Base-by-base conservation (phyloP, 2,888 invertebrate genomes). In the Apoderus coryli region DNA sequence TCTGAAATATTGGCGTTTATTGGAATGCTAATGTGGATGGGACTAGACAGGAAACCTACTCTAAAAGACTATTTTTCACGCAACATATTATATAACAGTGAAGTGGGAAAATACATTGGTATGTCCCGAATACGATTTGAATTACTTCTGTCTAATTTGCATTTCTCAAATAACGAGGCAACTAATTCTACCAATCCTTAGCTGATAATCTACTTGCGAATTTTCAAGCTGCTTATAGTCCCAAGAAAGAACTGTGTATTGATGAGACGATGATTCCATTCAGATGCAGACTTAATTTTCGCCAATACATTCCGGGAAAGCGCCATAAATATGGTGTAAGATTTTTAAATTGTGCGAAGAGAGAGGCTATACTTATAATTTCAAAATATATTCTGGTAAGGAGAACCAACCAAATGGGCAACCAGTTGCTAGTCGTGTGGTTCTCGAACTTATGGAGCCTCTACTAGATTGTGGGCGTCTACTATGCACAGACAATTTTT, bases 231-330 rank as follows among this genome's bases (percentile, higher is more conserved):
- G 34, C 36, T 24, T 35, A 33, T 34, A 28, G 33, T 12, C 41
- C 44, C 16, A 38, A 39, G 31, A 29, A 41, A 35, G 31, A 33
- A 22, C 25, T 45, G 25, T 44, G 38, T 37, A 45, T 47, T 13
- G 48, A 43, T 28, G 44, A 43, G 31, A 43, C 39, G n/a, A 34
- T 40, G 30, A 34, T 43, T 31, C 40, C 43, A 16, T 49, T 48
- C 42, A 35, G 43, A 31, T 48, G 49, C 6, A 30, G 48, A 13
- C 36, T 47, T 3, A 9, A 16, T 3, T 46, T 49, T 31, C 28
- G 19, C 15, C 41, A 42, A 23, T 38, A 35, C 25, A 38, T 42
- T 10, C 16, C 31, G 9, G 36, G 35, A n/a, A 40, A 40, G 37
- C 31, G 35, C 10, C 42, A 45, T 26, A 47, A 44, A 27, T 48